Percentiles rank a stretch among this genome's conserved stretches.
Conservation (phyloP, 2,113 vertebrate genomes). For the Albula glossodonta region DNA sequence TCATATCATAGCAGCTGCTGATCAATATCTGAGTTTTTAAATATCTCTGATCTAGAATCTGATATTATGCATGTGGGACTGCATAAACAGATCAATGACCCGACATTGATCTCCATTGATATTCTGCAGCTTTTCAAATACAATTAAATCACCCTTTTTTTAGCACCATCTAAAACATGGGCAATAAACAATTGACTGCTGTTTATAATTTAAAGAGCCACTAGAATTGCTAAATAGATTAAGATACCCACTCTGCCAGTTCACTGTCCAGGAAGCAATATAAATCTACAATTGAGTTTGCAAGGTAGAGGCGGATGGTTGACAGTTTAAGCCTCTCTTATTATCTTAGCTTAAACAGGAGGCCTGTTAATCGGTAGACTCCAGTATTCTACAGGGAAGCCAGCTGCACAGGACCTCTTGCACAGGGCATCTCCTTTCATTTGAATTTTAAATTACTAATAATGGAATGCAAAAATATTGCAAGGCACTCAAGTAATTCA, state of each 20-base stretch:
- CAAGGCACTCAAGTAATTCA: too few species aligned
- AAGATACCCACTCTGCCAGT: slow-evolving; percentile 55
- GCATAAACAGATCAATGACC: slow-evolving; percentile 81
- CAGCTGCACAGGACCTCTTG: background rate
- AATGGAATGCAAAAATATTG: too few species aligned
- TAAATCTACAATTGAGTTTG: slow-evolving; percentile 12
- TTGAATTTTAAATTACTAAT: too few species aligned
- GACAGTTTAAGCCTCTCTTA: background rate
- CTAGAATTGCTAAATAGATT: slow-evolving; percentile 68
- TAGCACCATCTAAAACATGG: slow-evolving; percentile 60
- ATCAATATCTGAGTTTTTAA: slow-evolving; percentile 85
- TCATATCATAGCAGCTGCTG: slow-evolving; percentile 74
- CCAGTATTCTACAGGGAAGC: background rate
- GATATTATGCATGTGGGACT: slow-evolving; percentile 77
- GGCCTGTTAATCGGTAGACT: background rate
- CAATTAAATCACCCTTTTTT: slow-evolving; percentile 74
- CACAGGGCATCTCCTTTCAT: background rate
- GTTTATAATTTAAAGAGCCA: slow-evolving; percentile 64
- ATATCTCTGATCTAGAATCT: slow-evolving; percentile 79
- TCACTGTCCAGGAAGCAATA: slow-evolving; percentile 45
- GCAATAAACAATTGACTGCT: slow-evolving; percentile 64
- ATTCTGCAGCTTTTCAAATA: slow-evolving; percentile 81
- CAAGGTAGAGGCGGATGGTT: background rate
- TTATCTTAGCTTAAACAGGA: background rate
- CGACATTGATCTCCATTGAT: slow-evolving; percentile 72